Conservation (phyloP, 2,113 vertebrate species). For the Gavia stellata region DNA sequence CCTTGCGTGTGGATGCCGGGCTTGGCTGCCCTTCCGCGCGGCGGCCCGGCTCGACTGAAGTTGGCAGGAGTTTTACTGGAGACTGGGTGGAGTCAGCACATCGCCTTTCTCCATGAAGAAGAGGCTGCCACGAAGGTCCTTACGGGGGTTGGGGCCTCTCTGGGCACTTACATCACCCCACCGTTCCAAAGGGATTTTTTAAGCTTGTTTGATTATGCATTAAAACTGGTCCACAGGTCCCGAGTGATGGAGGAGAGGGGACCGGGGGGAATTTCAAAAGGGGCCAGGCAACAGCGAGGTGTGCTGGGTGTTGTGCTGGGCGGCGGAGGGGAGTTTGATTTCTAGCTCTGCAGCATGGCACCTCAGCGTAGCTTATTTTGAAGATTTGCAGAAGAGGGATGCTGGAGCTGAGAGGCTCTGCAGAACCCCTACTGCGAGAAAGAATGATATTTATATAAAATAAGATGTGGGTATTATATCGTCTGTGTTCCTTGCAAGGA, state of each 20-base stretch:
- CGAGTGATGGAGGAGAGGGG: not conserved
- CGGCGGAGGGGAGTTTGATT: rapidly evolving
- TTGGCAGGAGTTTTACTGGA: not conserved
- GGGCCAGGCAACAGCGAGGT: not conserved
- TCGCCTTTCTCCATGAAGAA: not conserved
- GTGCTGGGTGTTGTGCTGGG: not conserved
- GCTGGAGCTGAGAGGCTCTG: not conserved
- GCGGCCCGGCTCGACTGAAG: not conserved
- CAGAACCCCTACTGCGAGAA: not conserved
- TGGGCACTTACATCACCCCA: rapidly evolving
- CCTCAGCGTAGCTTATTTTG: not conserved
- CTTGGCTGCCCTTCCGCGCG: rapidly evolving
- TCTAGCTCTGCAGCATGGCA: not conserved
- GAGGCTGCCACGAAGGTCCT: rapidly evolving
- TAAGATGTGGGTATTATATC: rapidly evolving
- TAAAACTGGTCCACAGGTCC: not conserved
- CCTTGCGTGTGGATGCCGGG: rapidly evolving
- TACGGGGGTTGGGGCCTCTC: not conserved
- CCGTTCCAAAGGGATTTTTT: not conserved
- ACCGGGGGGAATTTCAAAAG: not conserved
- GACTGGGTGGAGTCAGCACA: not conserved
- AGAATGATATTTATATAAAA: not conserved
- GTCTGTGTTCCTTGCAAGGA: not conserved
- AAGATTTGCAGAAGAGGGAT: not conserved
- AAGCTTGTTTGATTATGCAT: not conserved